Evolutionary conservation across 2,113 vertebrate genomes (phyloP).

Genomic region (Regulus satrapa): DNA sequence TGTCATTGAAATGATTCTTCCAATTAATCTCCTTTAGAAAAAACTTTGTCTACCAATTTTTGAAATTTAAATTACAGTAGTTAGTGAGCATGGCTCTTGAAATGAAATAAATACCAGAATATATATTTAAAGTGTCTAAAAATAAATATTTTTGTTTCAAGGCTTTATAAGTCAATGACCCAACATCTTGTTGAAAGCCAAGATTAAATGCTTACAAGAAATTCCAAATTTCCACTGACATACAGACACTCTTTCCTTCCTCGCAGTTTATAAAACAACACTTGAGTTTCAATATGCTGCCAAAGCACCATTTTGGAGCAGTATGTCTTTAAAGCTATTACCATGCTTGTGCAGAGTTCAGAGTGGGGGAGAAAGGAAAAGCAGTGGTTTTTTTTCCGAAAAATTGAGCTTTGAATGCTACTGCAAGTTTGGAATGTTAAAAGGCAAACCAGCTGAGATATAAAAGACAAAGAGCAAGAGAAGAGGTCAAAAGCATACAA

Average conservation of each 20-base stretch:
- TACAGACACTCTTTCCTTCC: not conserved
- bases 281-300: not conserved
- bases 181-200: not conserved
- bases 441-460: not conserved
- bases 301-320: not conserved
- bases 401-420: not conserved
- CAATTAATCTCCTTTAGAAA: not conserved
- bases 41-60: not conserved
- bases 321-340: not conserved
- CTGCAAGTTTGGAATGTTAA: not conserved
- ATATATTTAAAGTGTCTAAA: not conserved
- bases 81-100: not conserved
- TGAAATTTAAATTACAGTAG: not conserved
- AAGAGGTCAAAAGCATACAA: constrained; percentile 1
- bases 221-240: not conserved
- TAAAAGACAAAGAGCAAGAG: not conserved
- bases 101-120: not conserved
- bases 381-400: not conserved
- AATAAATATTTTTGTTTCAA: not conserved
- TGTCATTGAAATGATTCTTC: not conserved
- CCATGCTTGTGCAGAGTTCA: not conserved
- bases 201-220: not conserved
- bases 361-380: not conserved
- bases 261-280: not conserved
- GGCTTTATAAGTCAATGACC: not conserved